Percentiles rank a stretch among this genome's conserved stretches.
Evolutionary conservation across 2,888 invertebrate genomes (phyloP).

Genomic region (Hirtodrosophila duncani): DNA sequence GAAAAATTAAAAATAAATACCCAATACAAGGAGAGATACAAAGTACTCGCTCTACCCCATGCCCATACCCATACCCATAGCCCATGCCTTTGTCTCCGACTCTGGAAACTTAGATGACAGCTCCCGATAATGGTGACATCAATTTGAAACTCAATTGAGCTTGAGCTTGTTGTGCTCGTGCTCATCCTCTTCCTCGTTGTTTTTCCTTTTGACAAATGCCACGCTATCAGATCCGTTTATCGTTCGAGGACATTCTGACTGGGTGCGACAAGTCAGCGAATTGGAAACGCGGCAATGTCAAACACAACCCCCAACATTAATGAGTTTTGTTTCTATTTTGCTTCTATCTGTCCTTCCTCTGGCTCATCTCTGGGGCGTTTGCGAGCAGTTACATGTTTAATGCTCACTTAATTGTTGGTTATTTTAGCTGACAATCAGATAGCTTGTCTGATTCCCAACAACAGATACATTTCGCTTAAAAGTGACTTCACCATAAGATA

Average conservation of each 20-base stretch:
- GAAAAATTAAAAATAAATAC: conserved; percentile 66
- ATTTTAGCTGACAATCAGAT: conserved; percentile 12
- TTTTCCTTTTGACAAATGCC: conserved; percentile 62
- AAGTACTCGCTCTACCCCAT: conserved; percentile 1
- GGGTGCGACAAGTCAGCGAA: conserved; percentile 67
- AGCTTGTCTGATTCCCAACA: too few relatives aligned
- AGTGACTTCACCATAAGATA: too few relatives aligned
- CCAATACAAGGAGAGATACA: conserved; percentile 22
- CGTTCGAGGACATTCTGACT: conserved; percentile 50
- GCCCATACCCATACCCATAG: conserved; percentile 3
- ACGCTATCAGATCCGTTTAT: conserved; percentile 66
- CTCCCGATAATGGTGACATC: conserved; percentile 76
- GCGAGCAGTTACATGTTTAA: conserved; percentile 60
- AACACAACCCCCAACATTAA: conserved; percentile 30
- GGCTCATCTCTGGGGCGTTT: conserved; percentile 57
- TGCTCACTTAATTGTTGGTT: conserved; percentile 51
- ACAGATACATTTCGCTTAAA: too few relatives aligned
- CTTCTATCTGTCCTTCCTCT: conserved; percentile 1
- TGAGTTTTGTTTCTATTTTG: conserved; percentile 22
- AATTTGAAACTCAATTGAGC: conserved; percentile 78
- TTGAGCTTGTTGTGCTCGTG: conserved; percentile 37
- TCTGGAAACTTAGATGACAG: conserved; percentile 68
- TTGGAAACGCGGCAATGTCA: conserved; percentile 44
- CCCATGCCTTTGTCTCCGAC: conserved; percentile 17
- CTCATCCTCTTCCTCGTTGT: conserved; percentile 26